Base-by-base conservation (phyloP, 2,797 vertebrate genomes). In the Aratinga solstitialis region DNA sequence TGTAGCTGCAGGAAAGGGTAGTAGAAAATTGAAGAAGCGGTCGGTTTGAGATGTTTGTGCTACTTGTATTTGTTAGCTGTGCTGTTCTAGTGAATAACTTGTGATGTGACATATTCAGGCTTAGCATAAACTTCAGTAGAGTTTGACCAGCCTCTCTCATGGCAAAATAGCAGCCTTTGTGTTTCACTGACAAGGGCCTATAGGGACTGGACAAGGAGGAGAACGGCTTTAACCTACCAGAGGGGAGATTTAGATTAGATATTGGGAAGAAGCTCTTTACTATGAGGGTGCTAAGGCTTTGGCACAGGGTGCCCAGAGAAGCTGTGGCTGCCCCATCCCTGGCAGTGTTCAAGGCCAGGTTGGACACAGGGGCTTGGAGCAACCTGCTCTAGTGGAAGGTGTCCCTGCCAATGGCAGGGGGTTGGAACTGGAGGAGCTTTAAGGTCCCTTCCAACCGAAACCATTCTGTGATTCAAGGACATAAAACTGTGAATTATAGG, bases 91-190 rank as follows among this genome's bases (percentile, higher is more conserved):
- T 77, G 45, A 63, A 18, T 27, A 61, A 29, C 51, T 76, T 83
- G 40, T 54, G 32, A 47, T 67, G 22, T 23, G 72, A 29, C 0
- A 4, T 5, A 0, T 38, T 15, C 38, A 54, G 21, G 18, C 69
- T 83, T 75, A 71, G 18, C 13, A 12, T 4, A 1, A 77, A 38
- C 14, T 29, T 51, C 5, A 22, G 23, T 12, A 38, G 43, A 19
- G 36, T 47, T 80, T 51, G 27, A 84, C 36, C 36, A 77, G 32
- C 42, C 36, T 58, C 29, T 42, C 38, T 58, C 15, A 3, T 15
- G 36, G 61, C 13, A 11, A 56, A 23, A 7, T 5, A 10, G 21
- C 38, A 58, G 20, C 67, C 21, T 69, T 56, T 2, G 1, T 30
- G n/a, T 45, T 83, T 91, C 21, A 13, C 32, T 68, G 29, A 7